Evolutionary conservation across 2,113 vertebrate genomes (phyloP), one percentile per base, ranked within the genome.

Genomic region (Chloroceryle aenea): DNA sequence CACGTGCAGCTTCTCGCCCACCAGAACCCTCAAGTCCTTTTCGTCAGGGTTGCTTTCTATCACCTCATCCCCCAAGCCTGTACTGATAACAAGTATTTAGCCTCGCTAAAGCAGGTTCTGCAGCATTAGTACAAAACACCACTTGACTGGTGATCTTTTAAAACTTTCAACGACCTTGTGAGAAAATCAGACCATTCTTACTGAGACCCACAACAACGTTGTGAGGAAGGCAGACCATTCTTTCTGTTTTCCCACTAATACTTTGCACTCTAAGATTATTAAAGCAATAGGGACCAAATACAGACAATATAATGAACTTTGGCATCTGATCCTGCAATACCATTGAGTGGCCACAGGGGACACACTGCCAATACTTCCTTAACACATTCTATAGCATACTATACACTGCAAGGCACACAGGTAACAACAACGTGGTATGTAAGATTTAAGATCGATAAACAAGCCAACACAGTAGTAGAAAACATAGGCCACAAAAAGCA

Each of bases 101-200:
- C 58, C 8, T 87, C 82, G 43, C 69, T 67, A 30, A 87, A 79
- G 80, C 52, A 95, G 74, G 22, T 86, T 67, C 56, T 56, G 74
- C 48, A 87, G 74, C 53, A 68, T 26, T 64, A 59, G 22, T 27
- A 83, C 36, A 63, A 96, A 36, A 20, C 19, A 52, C 38, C 32
- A 55, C 30, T 76, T 7, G 6, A 27, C 0, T 67, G 32, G 26
- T 87, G 38, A 58, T 75, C 42, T 63, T 10, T 69, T 81, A 74
- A 92, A 86, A 85, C 12, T 42, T 48, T 16, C 25, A 32, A 22
- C 32, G 75, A 71, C 18, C 12, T 47, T 2, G 3, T 9, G 9
- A 77, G n/a, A 25, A 90, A 67, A n/a, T 53, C 21, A 66, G 67
- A 85, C n/a, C n/a, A n/a, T n/a, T n/a, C n/a, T n/a, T n/a, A n/a